Percentiles rank a stretch among this genome's conserved stretches.
Evolutionary conservation across 2,888 invertebrate genomes (phyloP).

Genomic region (Drosophila hawaiiensis): DNA sequence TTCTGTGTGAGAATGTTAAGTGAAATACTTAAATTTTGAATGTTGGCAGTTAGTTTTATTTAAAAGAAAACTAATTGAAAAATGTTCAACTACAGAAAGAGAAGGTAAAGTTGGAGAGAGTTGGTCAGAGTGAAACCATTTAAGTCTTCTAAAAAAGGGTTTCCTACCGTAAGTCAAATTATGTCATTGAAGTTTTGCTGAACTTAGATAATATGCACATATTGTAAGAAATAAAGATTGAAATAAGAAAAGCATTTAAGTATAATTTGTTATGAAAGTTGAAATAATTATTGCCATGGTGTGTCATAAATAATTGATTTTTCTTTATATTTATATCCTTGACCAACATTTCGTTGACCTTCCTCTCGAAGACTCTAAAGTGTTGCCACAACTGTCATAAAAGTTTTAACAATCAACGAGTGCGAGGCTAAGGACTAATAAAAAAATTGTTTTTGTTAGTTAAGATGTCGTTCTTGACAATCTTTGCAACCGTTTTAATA

Average conservation of each 20-base stretch:
- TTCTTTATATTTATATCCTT: neutral
- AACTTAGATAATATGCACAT: neutral
- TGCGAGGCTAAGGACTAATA: neutral
- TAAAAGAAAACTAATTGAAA: neutral
- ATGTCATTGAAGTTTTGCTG: neutral
- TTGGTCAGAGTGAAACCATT: neutral
- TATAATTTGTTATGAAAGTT: neutral
- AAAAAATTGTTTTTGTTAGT: neutral
- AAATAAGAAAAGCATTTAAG: neutral
- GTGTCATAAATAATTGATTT: neutral
- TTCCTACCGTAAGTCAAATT: neutral
- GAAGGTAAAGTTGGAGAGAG: accelerated
- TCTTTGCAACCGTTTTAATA: slow-evolving; percentile 1
- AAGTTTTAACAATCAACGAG: neutral
- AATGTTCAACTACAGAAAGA: neutral
- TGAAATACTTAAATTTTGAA: neutral
- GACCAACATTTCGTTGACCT: neutral
- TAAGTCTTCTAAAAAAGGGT: neutral
- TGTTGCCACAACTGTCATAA: neutral
- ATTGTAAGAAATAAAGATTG: neutral
- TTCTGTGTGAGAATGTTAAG: neutral
- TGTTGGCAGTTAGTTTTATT: neutral
- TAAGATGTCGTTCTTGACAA: neutral
- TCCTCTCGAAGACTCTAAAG: neutral
- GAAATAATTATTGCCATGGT: neutral